Evolutionary conservation across 2,888 invertebrate species (phyloP).

Genomic region (Coenonympha glycerion): DNA sequence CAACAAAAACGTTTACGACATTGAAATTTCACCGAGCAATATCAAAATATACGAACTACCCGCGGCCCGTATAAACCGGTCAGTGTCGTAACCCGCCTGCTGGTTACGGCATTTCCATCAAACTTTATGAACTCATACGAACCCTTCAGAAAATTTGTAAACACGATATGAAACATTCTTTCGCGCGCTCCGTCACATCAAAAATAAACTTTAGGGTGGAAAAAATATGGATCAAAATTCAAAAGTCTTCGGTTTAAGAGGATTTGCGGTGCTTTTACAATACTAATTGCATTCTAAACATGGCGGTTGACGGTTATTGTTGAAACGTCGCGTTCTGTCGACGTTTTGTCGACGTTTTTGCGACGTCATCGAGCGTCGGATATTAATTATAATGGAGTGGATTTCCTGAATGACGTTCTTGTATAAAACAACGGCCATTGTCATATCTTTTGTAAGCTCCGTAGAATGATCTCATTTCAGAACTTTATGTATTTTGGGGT

Average conservation of each 20-base stretch:
- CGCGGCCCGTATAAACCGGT: slow-evolving; percentile 1
- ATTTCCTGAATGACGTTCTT: slow-evolving; percentile 7
- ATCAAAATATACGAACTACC: slow-evolving; percentile 6
- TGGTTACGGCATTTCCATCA: slow-evolving; percentile 24
- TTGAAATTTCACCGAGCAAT: slow-evolving; percentile 8
- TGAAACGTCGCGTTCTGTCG: slow-evolving; percentile 1
- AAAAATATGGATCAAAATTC: background rate
- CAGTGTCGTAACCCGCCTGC: slow-evolving; percentile 13
- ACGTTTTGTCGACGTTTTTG: slow-evolving; percentile 12
- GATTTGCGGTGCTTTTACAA: slow-evolving; percentile 13
- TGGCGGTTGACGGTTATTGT: slow-evolving; percentile 9
- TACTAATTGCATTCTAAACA: slow-evolving; percentile 17
- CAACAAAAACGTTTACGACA: slow-evolving; percentile 7
- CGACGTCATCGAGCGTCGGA: slow-evolving; percentile 13
- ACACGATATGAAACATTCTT: slow-evolving; percentile 19
- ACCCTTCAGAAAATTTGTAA: slow-evolving; percentile 23
- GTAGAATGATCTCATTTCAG: background rate
- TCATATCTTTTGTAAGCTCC: background rate
- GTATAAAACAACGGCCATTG: background rate
- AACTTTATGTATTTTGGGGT: background rate
- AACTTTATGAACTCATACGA: slow-evolving; percentile 25
- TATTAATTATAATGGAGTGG: slow-evolving; percentile 18
- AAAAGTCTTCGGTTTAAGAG: background rate
- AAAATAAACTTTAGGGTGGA: slow-evolving; percentile 1
- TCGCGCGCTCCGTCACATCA: background rate